Evolutionary conservation across 2,888 invertebrate genomes (phyloP), one percentile per base, ranked within the genome.

Genomic region (Phengaris arion): DNA sequence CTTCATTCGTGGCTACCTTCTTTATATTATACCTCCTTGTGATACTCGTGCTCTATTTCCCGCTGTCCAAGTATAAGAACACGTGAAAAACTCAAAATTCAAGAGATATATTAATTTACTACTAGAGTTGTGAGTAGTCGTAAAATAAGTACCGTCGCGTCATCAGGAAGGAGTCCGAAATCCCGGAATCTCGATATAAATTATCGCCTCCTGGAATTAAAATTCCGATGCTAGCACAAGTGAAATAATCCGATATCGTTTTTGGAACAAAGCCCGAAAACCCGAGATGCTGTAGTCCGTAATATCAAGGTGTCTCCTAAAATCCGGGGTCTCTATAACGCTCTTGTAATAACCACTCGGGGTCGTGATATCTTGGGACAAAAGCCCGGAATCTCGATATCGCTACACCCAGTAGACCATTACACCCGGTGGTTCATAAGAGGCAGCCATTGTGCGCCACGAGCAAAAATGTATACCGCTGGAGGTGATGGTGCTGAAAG

Each of bases 401-500:
- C 15, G 22, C 48, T 48, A 22, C 22, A 22, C 22, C 22, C 48
- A 6, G 5, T 7, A 6, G 8, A 8, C 8, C 48, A 8, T 1
- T 6, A 48, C 6, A 48, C 48, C 6, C 46, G 22, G 22, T n/a
- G 64, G 59, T 74, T 7, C 73, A 74, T 72, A n/a, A 64, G 73
- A 57, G 68, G 64, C 74, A 79, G 78, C 79, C 70, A 80, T 80
- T 78, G 78, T 80, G 0, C 85, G 89, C 0, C 89, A 86, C 87
- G 89, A 91, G 78, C 86, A 85, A 81, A 81, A 86, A 91, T 92
- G 93, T 82, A 88, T 90, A 74, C 90, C 91, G 48, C 82, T 90
- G 82, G 89, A 91, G 81, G 90, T 86, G 85, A 95, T 94, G 94
- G 94, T 95, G 85, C 89, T 95, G 72, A 93, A 94, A 81, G 94